Conservation (phyloP, 2,888 invertebrate genomes). For the Melanostoma mellinum region DNA sequence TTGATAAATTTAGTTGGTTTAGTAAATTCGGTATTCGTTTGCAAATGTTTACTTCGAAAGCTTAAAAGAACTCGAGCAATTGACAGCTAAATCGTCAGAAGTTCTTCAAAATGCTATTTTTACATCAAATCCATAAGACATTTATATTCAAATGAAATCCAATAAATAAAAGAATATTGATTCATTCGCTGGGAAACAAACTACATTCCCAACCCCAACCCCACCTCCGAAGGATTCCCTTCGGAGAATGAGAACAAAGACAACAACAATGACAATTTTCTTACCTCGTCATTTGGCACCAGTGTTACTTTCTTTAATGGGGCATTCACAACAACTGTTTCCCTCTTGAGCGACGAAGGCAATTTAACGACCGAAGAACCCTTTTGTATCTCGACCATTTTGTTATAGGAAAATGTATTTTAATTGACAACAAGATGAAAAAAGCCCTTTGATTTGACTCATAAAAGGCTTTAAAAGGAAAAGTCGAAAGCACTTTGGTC, state of each 20-base stretch:
- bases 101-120: too few species aligned
- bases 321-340: constrained; percentile 81
- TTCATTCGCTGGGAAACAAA: neutral
- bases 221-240: neutral
- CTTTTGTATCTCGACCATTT: constrained; percentile 81
- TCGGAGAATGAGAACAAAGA: constrained; percentile 32
- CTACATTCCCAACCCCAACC: too few species aligned
- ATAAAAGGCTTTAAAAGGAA: constrained; percentile 19
- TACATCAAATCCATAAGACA: too few species aligned
- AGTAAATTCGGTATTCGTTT: too few species aligned
- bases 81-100: too few species aligned
- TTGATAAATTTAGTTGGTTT: constrained; percentile 9
- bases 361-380: constrained; percentile 80
- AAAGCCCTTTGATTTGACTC: constrained; percentile 5
- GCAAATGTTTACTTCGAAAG: too few species aligned
- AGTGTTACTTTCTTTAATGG: constrained; percentile 82
- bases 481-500: constrained; percentile 19
- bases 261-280: constrained; percentile 61
- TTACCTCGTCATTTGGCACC: constrained; percentile 82
- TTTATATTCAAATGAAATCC: too few species aligned
- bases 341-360: constrained; percentile 80
- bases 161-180: neutral
- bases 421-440: constrained; percentile 29
- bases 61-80: too few species aligned
- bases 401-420: constrained; percentile 5